Base-by-base conservation (phyloP, 2,797 vertebrate species). In the Chrosomus eos region DNA sequence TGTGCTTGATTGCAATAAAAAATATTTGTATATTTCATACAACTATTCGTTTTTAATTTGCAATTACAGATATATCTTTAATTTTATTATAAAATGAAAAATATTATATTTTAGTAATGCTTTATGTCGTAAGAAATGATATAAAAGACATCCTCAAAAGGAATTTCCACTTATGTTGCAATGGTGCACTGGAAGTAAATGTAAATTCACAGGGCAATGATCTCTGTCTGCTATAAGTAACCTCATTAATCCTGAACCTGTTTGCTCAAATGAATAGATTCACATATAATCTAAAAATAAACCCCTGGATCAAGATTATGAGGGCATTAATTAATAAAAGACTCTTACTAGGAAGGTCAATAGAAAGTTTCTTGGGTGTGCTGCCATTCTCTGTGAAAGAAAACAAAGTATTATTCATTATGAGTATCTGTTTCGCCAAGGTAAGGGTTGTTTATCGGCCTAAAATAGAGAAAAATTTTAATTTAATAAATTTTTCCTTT, bases 321-420 rank as follows among this genome's bases (percentile, higher is more conserved):
- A 87, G 84, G 74, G 88, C 73, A 66, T 89, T 81, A 73, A 85
- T 78, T 89, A 87, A 80, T 82, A 74, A 89, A 87, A 92, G 82
- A 85, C 62, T 94, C 94, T 96, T 96, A 96, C 95, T 93, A 93
- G 94, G 93, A 87, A 96, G 93, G 81, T 96, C 95, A 93, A 95
- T 89, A 92, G 95, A 95, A 89, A 95, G 93, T 95, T 95, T 95
- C 95, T 96, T 96, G 93, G 90, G 88, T 89, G 92, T 89, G 92
- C 64, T 93, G 92, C 91, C 92, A 64, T 95, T 93, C 80, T 96
- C 95, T 96, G 95, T 91, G 91, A 93, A 95, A 91, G 89, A 94
- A 95, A 95, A 88, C 92, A 96, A 83, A 94, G 88, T 91, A 89
- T 93, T 71, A 90, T 90, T 88, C 58, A 89, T 89, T 90, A 36